Percentiles rank a stretch among this genome's conserved stretches.
These are phyloP conservation scores for Sebastes diaconus DNA, from an alignment of 2,797 vertebrate species.

Conservation along the genomic window DNA sequence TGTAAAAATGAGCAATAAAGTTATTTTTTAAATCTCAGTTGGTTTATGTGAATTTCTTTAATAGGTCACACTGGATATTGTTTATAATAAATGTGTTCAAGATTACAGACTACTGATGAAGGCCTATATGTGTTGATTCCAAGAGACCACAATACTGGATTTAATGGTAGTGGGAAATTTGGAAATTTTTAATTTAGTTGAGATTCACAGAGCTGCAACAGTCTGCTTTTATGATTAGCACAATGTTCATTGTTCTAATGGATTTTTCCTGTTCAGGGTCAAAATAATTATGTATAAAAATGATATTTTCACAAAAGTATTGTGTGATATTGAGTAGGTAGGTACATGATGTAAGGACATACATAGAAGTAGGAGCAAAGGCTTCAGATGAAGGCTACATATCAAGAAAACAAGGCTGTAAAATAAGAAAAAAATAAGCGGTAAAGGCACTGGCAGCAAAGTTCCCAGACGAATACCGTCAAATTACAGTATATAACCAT, in stretches of 20 bases:
- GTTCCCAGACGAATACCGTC: too few relatives aligned
- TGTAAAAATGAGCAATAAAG: neutral
- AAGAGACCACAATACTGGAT: neutral
- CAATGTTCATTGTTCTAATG: neutral
- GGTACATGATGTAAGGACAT: neutral
- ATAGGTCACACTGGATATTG: neutral
- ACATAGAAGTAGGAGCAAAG: neutral
- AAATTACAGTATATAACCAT: neutral
- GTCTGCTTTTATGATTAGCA: neutral
- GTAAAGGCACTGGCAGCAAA: too few relatives aligned
- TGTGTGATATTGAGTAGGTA: neutral
- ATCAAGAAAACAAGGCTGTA: neutral
- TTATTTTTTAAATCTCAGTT: neutral
- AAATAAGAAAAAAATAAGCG: too few relatives aligned
- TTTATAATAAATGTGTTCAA: neutral
- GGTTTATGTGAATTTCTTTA: neutral
- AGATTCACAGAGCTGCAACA: neutral
- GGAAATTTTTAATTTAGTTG: neutral
- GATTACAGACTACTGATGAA: neutral
- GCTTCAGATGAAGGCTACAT: neutral
- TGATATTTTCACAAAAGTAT: neutral
- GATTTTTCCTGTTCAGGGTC: neutral
- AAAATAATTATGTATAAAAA: neutral
- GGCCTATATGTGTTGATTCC: neutral
- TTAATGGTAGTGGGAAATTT: neutral